Base-by-base conservation (phyloP, 2,113 vertebrate genomes). In the Fregata magnificens region DNA sequence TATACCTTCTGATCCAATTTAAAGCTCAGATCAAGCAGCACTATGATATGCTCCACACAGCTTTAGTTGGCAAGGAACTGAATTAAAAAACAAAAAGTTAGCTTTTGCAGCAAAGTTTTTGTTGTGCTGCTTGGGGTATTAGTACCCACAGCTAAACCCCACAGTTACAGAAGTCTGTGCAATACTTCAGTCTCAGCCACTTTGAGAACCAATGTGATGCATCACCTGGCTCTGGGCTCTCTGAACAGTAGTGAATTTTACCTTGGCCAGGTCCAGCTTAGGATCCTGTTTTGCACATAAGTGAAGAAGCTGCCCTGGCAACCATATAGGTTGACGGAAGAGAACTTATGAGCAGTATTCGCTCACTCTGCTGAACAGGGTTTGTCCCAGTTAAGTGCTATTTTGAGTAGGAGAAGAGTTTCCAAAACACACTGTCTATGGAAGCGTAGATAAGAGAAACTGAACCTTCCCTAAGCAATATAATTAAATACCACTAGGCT, bases 401-500 rank as follows among this genome's bases (percentile, higher is more conserved):
- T 77, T 90, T 49, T n/a, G 38, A 50, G 55, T 5, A 53, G 13
- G 12, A 20, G 26, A 22, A 69, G 19, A 34, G 18, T 40, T 85
- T 72, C 56, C 52, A 38, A 85, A 82, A 21, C 26, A 29, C 16
- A 10, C 9, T 44, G 42, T 22, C 2, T 2, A 36, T 74, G 31
- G 19, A 76, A 67, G 7, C 8, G 7, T 16, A 38, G 47, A 9
- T 13, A 88, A 63, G 20, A 86, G 29, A 81, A 83, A 49, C 19
- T 67, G 34, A 95, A 79, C 38, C 61, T 86, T 89, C 66, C 36
- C 45, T n/a, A 32, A 91, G 55, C 79, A 82, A n/a, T 55, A 40
- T 47, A 90, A 94, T 95, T 89, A 94, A 95, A 87, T 63, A 67
- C 29, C 63, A 72, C 86, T 36, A 71, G 52, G 77, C 29, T 86